Percentiles rank a stretch among this genome's conserved stretches.
These are phyloP conservation scores for Herpailurus yagouaroundi DNA, from an alignment of 2,113 vertebrate species.

Conservation along the genomic window DNA sequence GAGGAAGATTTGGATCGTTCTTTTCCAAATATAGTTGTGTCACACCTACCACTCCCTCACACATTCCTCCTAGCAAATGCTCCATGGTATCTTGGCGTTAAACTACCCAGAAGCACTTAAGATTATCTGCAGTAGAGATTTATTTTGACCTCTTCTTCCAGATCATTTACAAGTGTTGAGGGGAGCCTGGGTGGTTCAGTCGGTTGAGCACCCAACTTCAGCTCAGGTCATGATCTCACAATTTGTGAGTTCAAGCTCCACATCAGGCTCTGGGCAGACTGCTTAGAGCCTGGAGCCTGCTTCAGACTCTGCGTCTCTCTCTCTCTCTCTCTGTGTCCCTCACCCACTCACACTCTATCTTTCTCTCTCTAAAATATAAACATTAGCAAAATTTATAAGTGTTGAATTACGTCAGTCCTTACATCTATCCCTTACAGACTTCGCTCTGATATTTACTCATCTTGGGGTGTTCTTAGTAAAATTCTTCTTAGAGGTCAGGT, in stretches of 20 bases:
- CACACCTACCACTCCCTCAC: not conserved
- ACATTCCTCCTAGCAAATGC: not conserved
- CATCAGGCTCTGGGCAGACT: too few species aligned
- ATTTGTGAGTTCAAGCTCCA: too few species aligned
- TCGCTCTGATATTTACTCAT: not conserved
- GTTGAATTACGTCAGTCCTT: not conserved
- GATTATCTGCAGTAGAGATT: not conserved
- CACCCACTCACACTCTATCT: too few species aligned
- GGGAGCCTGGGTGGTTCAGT: too few species aligned
- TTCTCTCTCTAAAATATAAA: too few species aligned
- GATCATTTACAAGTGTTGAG: not conserved
- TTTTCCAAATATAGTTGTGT: not conserved
- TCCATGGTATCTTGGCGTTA: not conserved
- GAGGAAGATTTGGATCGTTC: not conserved
- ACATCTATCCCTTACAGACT: not conserved
- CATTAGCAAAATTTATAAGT: not conserved
- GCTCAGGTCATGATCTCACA: too few species aligned
- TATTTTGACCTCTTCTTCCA: not conserved
- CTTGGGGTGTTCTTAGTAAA: not conserved
- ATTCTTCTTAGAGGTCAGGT: not conserved
- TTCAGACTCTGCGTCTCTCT: too few species aligned
- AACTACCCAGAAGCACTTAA: slow-evolving; percentile 6
- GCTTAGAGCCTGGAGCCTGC: too few species aligned
- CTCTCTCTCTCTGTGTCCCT: too few species aligned
- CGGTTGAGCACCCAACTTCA: too few species aligned